Conservation (phyloP, 1,140 invertebrate genomes). For the Brachionus paranguensis region DNA sequence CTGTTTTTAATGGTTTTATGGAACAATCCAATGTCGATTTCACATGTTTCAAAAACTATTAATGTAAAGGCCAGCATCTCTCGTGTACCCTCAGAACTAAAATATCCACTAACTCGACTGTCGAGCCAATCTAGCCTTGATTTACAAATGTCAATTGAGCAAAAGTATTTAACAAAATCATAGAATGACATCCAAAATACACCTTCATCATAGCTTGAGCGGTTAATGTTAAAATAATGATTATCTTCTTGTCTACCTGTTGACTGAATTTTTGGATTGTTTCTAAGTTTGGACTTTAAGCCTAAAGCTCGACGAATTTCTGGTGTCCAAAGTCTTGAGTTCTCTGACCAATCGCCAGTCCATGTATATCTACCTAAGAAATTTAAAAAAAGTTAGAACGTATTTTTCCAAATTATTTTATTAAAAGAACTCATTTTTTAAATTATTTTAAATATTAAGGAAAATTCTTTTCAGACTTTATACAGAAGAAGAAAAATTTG, state of each 20-base stretch:
- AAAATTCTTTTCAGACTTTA: not conserved
- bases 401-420: not conserved
- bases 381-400: not conserved
- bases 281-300: not conserved
- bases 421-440: too few species aligned
- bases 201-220: not conserved
- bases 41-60: conserved; percentile 37
- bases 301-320: conserved; percentile 1
- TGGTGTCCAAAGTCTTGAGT: not conserved
- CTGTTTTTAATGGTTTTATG: conserved; percentile 36
- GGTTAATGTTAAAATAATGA: not conserved
- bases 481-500: too few species aligned
- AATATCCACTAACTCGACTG: conserved; percentile 16
- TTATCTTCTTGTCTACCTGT: conserved; percentile 19
- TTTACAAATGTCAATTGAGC: conserved; percentile 38
- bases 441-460: too few species aligned
- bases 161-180: conserved; percentile 39
- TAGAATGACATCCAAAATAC: conserved; percentile 37
- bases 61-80: conserved; percentile 15
- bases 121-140: conserved; percentile 20
- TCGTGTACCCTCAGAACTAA: not conserved
- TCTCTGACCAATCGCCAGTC: conserved; percentile 35
- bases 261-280: not conserved
- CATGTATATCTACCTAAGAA: conserved; percentile 13
- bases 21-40: conserved; percentile 39